A percentile compares a stretch with the other conserved stretches of the same genome.
These are phyloP conservation scores for Acrocephalus kingi DNA, from an alignment of 2,113 vertebrate genomes.

Conservation along the genomic window DNA sequence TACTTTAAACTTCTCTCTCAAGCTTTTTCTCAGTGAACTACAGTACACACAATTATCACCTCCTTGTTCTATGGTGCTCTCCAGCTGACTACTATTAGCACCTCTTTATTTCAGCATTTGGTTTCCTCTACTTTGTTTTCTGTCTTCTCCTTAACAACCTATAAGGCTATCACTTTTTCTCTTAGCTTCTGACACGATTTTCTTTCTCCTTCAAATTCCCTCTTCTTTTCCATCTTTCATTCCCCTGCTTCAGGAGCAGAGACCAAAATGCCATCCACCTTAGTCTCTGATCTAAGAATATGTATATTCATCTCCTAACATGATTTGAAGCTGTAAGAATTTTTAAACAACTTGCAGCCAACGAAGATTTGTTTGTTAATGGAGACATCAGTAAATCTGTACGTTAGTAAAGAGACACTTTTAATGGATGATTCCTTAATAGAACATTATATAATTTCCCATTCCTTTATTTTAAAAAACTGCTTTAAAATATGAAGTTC, in stretches of 20 bases:
- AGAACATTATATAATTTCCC: neutral
- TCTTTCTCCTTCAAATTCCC: neutral
- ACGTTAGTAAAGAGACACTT: neutral
- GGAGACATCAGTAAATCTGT: neutral
- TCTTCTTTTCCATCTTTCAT: neutral
- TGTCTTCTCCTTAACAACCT: neutral
- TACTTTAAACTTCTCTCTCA: conserved; percentile 25
- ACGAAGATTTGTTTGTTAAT: neutral
- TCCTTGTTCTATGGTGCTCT: neutral
- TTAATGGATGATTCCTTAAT: neutral
- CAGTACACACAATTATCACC: conserved; percentile 40
- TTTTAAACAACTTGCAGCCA: neutral
- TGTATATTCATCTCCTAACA: neutral
- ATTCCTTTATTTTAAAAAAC: neutral
- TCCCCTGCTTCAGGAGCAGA: neutral
- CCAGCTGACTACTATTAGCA: conserved; percentile 59
- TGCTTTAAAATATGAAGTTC: neutral
- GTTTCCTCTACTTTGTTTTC: conserved; percentile 4
- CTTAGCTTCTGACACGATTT: neutral
- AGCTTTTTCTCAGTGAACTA: conserved; percentile 22
- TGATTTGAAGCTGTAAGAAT: neutral
- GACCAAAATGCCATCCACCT: neutral
- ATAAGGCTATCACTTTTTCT: neutral
- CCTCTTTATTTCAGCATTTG: conserved; percentile 41
- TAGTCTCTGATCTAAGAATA: neutral